These are phyloP conservation scores for Cygnus olor DNA, from an alignment of 2,797 vertebrate species.

Conservation along the genomic window DNA sequence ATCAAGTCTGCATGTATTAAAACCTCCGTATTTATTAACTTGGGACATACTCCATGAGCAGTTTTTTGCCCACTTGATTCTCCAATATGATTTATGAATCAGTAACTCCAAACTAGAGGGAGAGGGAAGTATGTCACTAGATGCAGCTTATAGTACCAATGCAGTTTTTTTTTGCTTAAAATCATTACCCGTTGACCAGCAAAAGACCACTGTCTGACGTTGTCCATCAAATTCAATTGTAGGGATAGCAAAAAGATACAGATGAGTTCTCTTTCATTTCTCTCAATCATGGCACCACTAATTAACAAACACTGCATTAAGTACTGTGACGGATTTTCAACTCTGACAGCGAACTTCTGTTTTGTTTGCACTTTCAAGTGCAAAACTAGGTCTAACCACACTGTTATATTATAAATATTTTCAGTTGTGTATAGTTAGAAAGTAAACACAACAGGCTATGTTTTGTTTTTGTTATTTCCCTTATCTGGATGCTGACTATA, in stretches of 20 bases:
- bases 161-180: neutral
- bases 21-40: neutral
- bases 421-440: neutral
- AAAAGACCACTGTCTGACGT: neutral
- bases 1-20: neutral
- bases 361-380: neutral
- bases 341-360: neutral
- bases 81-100: neutral
- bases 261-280: neutral
- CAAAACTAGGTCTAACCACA: neutral
- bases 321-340: neutral
- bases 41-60: neutral
- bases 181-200: neutral
- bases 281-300: neutral
- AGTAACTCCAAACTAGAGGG: neutral
- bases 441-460: neutral
- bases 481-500: neutral
- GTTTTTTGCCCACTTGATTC: neutral
- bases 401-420: neutral
- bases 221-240: neutral
- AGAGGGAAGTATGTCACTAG: neutral
- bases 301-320: neutral
- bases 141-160: neutral
- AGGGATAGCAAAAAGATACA: neutral
- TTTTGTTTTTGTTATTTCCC: neutral